phyloP scores from a whole-genome alignment of 2,888 invertebrate genomes.

The Ennomos quercinarius region DNA sequence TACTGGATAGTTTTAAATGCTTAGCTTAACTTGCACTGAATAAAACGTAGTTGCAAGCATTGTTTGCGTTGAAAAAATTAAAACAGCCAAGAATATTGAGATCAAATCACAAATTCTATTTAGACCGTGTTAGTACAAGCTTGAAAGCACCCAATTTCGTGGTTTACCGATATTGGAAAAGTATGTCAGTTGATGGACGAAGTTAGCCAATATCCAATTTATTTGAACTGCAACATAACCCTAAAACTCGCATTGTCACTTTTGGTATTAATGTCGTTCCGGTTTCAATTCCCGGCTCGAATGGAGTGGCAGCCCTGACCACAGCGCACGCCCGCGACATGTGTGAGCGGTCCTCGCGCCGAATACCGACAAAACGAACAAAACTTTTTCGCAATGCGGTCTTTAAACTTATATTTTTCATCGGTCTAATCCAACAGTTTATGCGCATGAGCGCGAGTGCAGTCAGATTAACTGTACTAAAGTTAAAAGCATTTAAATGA shows the following conservation, averaged over 20 bases:
- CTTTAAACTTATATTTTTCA: conserved; percentile 70
- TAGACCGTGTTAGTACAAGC: neutral
- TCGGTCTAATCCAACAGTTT: conserved; percentile 60
- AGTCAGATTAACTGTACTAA: conserved; percentile 17
- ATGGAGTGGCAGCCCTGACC: conserved; percentile 43
- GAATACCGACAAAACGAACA: conserved; percentile 62
- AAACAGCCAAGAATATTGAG: neutral
- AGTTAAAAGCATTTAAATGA: conserved; percentile 42
- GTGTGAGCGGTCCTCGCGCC: conserved; percentile 59
- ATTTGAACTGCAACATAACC: conserved; percentile 39
- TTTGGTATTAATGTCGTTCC: conserved; percentile 43
- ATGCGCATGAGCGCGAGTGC: conserved; percentile 42
- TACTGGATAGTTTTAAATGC: too few relatives aligned
- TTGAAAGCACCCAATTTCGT: conserved; percentile 11
- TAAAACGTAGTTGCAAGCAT: too few relatives aligned
- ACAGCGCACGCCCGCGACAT: conserved; percentile 63
- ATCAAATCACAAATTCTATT: conserved; percentile 4
- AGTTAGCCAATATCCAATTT: conserved; percentile 43
- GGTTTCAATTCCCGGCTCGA: conserved; percentile 42
- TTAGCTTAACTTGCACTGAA: too few relatives aligned
- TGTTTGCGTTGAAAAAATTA: too few relatives aligned
- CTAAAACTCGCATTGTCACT: conserved; percentile 43
- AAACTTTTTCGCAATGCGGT: conserved; percentile 80
- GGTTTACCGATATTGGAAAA: conserved; percentile 35
- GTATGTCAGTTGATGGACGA: conserved; percentile 32